phyloP scores from a whole-genome alignment of 2,888 invertebrate genomes.

The Strigamia maritima region DNA sequence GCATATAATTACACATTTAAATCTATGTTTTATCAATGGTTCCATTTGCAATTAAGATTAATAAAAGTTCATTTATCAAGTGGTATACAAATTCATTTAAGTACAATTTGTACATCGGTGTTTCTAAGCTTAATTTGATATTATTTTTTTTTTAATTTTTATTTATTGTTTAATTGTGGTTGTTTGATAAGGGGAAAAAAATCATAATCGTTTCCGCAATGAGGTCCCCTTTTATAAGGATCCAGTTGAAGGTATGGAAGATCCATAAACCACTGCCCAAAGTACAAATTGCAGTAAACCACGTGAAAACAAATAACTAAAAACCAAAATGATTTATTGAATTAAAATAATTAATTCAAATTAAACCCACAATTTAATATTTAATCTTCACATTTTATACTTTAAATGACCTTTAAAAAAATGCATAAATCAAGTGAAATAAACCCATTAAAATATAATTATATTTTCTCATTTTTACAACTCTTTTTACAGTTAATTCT shows the following conservation, averaged over 20 bases:
- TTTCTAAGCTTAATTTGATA: too few species aligned
- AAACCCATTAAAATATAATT: background rate
- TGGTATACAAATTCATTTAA: too few species aligned
- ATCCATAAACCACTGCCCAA: background rate
- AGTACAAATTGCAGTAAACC: background rate
- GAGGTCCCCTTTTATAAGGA: background rate
- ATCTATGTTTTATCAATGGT: background rate
- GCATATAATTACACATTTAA: background rate
- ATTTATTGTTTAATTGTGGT: slow-evolving; percentile 7
- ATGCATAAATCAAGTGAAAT: background rate
- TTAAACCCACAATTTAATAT: background rate
- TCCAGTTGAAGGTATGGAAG: background rate
- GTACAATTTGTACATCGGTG: too few species aligned
- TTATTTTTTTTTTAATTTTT: background rate
- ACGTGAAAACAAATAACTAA: background rate
- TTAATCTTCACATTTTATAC: too few species aligned
- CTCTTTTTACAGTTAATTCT: background rate
- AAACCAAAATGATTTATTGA: background rate
- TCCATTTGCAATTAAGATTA: background rate
- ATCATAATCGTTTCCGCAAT: background rate
- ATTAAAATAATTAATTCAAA: background rate
- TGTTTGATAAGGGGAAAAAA: background rate
- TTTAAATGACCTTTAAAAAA: background rate
- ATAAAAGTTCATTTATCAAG: background rate
- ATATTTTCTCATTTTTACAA: background rate